Conservation (phyloP, 2,888 invertebrate species). For the Rambutsinella grinnellia region DNA sequence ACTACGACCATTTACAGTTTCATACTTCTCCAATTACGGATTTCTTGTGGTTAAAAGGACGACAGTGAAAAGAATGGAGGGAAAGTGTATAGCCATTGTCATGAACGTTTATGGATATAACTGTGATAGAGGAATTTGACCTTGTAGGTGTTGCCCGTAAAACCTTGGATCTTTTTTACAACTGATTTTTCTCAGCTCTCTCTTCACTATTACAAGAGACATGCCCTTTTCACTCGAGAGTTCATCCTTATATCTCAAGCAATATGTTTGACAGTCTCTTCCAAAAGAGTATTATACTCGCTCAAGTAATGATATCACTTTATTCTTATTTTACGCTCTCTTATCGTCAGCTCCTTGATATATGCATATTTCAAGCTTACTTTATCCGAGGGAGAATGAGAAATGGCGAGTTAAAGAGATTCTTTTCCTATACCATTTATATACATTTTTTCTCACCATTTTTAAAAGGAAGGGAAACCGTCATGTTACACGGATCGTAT, state of each 20-base stretch:
- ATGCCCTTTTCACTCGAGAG: conserved; percentile 39
- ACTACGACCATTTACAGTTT: conserved; percentile 63
- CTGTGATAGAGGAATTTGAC: conserved; percentile 45
- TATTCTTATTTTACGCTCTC: conserved; percentile 19
- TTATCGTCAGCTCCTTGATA: conserved; percentile 43
- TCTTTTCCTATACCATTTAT: background rate
- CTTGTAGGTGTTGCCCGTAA: conserved; percentile 62
- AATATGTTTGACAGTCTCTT: background rate
- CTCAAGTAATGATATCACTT: conserved; percentile 26
- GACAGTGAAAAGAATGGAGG: background rate
- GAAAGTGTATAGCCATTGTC: background rate
- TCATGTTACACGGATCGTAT: background rate
- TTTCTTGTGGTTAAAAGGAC: conserved; percentile 61
- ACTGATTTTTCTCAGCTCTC: conserved; percentile 51
- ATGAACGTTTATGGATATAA: background rate
- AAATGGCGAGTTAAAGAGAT: background rate
- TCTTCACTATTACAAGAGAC: conserved; percentile 35
- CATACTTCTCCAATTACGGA: conserved; percentile 65
- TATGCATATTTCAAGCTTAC: conserved; percentile 9
- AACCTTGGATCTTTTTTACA: conserved; percentile 49
- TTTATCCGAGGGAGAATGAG: background rate
- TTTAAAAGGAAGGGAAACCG: background rate
- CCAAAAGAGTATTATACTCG: background rate
- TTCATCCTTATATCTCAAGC: conserved; percentile 6
- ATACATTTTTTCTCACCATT: background rate